Conservation (phyloP, 2,888 invertebrate species). For the Tholera decimalis region DNA sequence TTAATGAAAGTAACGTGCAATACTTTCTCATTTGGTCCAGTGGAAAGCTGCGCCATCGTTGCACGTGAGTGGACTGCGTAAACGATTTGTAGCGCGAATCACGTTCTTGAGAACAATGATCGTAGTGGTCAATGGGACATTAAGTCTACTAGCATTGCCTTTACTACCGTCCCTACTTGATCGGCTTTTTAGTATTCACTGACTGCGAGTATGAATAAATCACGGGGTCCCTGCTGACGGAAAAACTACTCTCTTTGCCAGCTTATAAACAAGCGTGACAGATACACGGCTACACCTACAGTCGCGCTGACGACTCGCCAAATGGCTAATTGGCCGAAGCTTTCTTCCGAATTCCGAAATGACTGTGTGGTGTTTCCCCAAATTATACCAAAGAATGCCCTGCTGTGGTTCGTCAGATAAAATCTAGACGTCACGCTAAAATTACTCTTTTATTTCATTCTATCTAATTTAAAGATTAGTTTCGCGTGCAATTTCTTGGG, state of each 20-base stretch:
- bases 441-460: slow-evolving; percentile 22
- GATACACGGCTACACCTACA: slow-evolving; percentile 73
- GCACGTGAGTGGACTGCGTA: slow-evolving; percentile 73
- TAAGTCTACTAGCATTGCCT: slow-evolving; percentile 32
- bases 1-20: slow-evolving; percentile 50
- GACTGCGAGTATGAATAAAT: slow-evolving; percentile 77
- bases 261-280: slow-evolving; percentile 79
- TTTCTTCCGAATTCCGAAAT: slow-evolving; percentile 72
- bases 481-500: slow-evolving; percentile 12
- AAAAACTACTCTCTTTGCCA: slow-evolving; percentile 76
- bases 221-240: slow-evolving; percentile 78
- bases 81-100: slow-evolving; percentile 51
- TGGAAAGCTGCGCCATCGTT: slow-evolving; percentile 65
- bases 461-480: slow-evolving; percentile 27
- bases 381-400: slow-evolving; percentile 64
- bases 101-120: slow-evolving; percentile 48
- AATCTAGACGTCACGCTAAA: slow-evolving; percentile 43
- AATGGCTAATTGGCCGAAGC: slow-evolving; percentile 72
- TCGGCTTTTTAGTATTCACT: slow-evolving; percentile 78
- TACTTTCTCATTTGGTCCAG: slow-evolving; percentile 64
- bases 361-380: slow-evolving; percentile 80
- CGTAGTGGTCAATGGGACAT: slow-evolving; percentile 34
- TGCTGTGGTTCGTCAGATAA: slow-evolving; percentile 57
- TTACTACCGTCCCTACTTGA: slow-evolving; percentile 44
- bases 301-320: slow-evolving; percentile 71